Evolutionary conservation across 2,113 vertebrate genomes (phyloP).

Genomic region (Sprattus sprattus): DNA sequence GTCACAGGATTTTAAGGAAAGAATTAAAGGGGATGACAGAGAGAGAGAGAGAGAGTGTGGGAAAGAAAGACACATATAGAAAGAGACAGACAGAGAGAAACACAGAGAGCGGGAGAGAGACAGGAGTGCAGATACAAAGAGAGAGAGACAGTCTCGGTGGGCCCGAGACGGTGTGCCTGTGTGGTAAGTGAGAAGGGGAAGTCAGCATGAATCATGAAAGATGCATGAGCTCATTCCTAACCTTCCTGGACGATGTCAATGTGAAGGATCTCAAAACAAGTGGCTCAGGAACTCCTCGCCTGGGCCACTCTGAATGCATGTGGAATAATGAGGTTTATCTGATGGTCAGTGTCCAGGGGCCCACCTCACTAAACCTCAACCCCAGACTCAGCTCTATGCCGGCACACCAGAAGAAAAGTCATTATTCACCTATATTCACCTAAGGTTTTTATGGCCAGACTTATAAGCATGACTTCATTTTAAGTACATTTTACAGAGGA

Average conservation of each 20-base stretch:
- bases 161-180: conserved; percentile 23
- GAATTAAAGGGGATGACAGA: background rate
- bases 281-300: background rate
- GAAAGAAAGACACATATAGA: background rate
- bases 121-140: background rate
- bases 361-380: background rate
- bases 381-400: background rate
- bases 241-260: background rate
- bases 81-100: background rate
- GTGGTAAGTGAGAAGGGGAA: conserved; percentile 40
- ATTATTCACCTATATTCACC: background rate
- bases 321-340: background rate
- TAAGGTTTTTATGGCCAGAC: too few species aligned
- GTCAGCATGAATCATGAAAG: conserved; percentile 52
- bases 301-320: background rate
- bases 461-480: too few species aligned
- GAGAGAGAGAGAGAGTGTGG: background rate
- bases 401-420: background rate
- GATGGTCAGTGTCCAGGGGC: background rate
- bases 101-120: background rate
- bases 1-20: background rate
- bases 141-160: conserved; percentile 23
- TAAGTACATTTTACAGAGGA: too few species aligned
- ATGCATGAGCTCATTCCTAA: conserved; percentile 47
- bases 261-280: conserved; percentile 15